Conservation (phyloP, 2,888 invertebrate genomes). For the Spilosoma lubricipeda region DNA sequence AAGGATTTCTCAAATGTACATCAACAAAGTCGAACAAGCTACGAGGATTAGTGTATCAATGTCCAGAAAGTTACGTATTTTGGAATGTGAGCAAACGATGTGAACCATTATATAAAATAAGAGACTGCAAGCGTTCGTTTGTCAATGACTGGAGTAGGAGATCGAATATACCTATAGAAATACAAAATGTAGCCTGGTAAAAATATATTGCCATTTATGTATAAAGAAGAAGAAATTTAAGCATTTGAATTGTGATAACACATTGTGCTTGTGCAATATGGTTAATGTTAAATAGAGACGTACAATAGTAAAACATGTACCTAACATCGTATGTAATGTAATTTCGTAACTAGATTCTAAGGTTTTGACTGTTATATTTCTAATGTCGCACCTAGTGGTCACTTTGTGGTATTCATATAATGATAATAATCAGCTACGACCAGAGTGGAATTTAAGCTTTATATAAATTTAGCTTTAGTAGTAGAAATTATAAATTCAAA, state of each 20-base stretch:
- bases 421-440: neutral
- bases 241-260: constrained; percentile 49
- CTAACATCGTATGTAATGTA: constrained; percentile 32
- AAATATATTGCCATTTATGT: constrained; percentile 3
- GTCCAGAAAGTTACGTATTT: constrained; percentile 91
- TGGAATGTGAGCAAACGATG: constrained; percentile 93
- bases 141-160: constrained; percentile 75
- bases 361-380: neutral
- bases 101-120: constrained; percentile 88
- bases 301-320: constrained; percentile 10
- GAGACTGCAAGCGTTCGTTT: constrained; percentile 84
- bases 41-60: constrained; percentile 90
- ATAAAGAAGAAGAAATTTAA: constrained; percentile 21
- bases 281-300: constrained; percentile 22
- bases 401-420: neutral
- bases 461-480: neutral
- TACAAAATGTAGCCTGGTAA: constrained; percentile 77
- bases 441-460: neutral
- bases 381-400: neutral
- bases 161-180: constrained; percentile 87
- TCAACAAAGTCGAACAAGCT: constrained; percentile 80
- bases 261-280: constrained; percentile 42
- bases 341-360: constrained; percentile 14
- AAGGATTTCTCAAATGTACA: constrained; percentile 90
- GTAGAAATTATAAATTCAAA: neutral